Evolutionary conservation across 2,113 vertebrate species (phyloP).

Genomic region (Chionis minor): DNA sequence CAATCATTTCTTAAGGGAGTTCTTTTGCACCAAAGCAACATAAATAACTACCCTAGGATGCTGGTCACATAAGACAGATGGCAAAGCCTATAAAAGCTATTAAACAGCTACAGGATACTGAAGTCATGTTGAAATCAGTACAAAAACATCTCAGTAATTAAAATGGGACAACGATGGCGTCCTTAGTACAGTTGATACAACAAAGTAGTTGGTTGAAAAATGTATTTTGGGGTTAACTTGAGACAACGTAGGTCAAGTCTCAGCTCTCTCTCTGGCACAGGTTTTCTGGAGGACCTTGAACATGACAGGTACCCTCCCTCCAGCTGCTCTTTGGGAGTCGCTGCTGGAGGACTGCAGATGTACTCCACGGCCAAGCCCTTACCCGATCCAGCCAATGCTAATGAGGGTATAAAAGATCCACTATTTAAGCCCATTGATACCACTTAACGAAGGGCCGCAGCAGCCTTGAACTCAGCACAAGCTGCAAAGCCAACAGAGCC

Average conservation of each 20-base stretch:
- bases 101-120: background rate
- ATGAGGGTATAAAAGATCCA: background rate
- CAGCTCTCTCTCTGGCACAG: background rate
- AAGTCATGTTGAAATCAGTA: background rate
- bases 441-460: background rate
- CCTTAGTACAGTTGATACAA: background rate
- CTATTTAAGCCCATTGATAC: background rate
- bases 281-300: background rate
- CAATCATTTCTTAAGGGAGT: background rate
- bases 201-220: background rate
- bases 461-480: background rate
- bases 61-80: background rate
- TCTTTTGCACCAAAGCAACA: background rate
- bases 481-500: background rate
- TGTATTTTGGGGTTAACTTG: background rate
- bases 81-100: background rate
- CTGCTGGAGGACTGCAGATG: background rate
- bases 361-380: background rate
- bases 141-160: background rate
- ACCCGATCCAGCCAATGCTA: background rate
- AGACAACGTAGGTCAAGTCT: background rate
- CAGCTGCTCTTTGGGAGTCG: background rate
- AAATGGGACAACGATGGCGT: background rate
- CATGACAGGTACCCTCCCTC: background rate
- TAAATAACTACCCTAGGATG: background rate